Conservation (phyloP, 2,113 vertebrate species). For the Glaucomys volans region DNA sequence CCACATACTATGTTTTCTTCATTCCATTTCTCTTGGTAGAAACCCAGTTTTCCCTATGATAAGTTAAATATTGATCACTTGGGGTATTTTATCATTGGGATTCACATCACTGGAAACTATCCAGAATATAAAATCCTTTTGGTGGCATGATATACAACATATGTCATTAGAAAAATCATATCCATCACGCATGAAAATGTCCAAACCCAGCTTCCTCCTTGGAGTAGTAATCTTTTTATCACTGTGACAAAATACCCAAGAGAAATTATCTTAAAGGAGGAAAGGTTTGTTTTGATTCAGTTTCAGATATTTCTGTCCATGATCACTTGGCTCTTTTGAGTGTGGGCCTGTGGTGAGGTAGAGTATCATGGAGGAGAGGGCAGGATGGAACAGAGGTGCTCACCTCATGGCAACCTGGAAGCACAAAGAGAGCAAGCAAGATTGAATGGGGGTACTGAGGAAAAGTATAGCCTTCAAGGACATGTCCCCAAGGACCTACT, state of each 20-base stretch:
- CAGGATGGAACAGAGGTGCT: too few relatives aligned
- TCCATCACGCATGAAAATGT: neutral
- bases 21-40: constrained; percentile 3
- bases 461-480: too few relatives aligned
- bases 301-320: neutral
- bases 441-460: too few relatives aligned
- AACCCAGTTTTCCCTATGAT: neutral
- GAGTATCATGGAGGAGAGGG: neutral
- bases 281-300: neutral
- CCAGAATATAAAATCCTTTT: neutral
- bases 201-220: neutral
- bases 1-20: neutral
- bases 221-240: neutral
- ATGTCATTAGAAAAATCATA: neutral
- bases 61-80: constrained; percentile 8
- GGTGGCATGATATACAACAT: neutral
- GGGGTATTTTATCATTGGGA: neutral
- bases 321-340: neutral
- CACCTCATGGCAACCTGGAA: neutral
- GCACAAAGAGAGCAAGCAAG: neutral
- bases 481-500: neutral
- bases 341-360: neutral
- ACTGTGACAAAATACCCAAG: neutral
- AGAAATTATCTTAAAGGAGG: neutral
- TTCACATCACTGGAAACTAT: neutral